Evolutionary conservation across 1,140 invertebrate genomes (phyloP).

Genomic region (Pseudomyrmex gracilis): DNA sequence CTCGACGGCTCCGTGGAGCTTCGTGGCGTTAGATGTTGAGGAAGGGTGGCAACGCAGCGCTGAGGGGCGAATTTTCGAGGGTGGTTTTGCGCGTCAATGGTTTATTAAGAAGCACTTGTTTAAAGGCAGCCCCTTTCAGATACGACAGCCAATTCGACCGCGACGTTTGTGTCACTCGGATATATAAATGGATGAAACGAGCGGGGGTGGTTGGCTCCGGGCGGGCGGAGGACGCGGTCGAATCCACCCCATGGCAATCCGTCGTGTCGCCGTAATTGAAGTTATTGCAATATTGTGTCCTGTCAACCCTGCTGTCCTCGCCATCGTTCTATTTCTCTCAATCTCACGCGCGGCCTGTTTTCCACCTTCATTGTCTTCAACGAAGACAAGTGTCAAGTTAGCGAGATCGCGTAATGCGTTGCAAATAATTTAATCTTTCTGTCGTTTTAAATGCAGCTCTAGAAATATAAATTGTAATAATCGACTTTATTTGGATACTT

Average conservation of each 20-base stretch:
- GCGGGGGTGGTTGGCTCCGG: conserved; percentile 42
- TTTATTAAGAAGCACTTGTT: conserved; percentile 86
- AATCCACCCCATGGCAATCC: conserved; percentile 75
- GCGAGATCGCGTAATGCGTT: conserved; percentile 78
- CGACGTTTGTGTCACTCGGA: conserved; percentile 76
- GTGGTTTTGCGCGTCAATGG: conserved; percentile 81
- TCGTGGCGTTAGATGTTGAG: conserved; percentile 62
- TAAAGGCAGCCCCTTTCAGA: conserved; percentile 83
- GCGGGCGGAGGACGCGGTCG: conserved; percentile 20
- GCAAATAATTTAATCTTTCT: conserved; percentile 75
- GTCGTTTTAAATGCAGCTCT: conserved; percentile 65
- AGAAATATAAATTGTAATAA: background rate
- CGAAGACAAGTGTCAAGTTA: conserved; percentile 71
- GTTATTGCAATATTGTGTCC: conserved; percentile 86
- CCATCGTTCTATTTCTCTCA: conserved; percentile 19
- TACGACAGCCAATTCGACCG: conserved; percentile 82
- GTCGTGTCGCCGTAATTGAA: conserved; percentile 84
- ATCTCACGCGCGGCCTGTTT: conserved; percentile 3
- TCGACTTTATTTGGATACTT: background rate
- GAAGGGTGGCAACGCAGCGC: conserved; percentile 58
- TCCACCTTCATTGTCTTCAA: conserved; percentile 16
- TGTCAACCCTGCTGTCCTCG: conserved; percentile 77
- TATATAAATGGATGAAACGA: conserved; percentile 81
- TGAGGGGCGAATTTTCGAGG: conserved; percentile 74
- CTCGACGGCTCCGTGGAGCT: conserved; percentile 27